These are phyloP conservation scores for Chaenogobius annularis DNA, from an alignment of 2,113 vertebrate genomes.

Conservation along the genomic window DNA sequence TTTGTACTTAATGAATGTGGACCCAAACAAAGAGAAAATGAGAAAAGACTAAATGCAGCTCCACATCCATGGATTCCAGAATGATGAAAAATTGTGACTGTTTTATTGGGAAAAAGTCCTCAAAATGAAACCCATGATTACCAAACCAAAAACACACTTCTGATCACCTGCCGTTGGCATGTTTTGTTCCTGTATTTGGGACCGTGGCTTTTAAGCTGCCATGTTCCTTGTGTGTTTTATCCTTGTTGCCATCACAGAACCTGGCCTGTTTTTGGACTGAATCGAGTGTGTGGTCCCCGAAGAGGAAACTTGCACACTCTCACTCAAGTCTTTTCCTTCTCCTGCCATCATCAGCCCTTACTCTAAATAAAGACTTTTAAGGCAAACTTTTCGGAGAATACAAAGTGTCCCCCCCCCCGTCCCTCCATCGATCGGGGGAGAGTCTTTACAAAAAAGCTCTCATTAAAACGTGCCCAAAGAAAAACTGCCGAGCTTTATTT, in stretches of 20 bases:
- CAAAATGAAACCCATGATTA: constrained; percentile 18
- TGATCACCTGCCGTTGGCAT: constrained; percentile 7
- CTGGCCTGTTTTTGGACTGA: constrained; percentile 41
- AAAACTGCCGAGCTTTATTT: constrained; percentile 64
- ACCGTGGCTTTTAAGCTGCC: constrained; percentile 68
- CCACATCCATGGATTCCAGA: neutral
- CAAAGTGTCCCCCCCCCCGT: constrained; percentile 39
- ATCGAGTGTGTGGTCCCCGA: constrained; percentile 49
- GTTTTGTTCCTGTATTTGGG: constrained; percentile 60
- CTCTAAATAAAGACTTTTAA: constrained; percentile 75
- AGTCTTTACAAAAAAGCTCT: constrained; percentile 49
- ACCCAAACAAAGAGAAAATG: constrained; percentile 4
- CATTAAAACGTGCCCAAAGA: constrained; percentile 55
- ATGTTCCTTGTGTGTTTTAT: constrained; percentile 58
- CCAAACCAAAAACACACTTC: constrained; percentile 1
- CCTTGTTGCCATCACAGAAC: constrained; percentile 70
- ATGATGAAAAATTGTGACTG: no score
- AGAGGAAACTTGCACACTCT: constrained; percentile 61
- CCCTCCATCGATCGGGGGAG: constrained; percentile 36
- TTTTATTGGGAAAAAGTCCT: no score
- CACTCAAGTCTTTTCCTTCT: constrained; percentile 31
- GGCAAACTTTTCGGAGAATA: constrained; percentile 63
- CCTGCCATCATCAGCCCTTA: constrained; percentile 63
- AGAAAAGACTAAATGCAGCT: constrained; percentile 47
- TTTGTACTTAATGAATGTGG: constrained; percentile 11